phyloP scores from a whole-genome alignment of 2,888 invertebrate species.

The Venustoraphidia nigricollis region DNA sequence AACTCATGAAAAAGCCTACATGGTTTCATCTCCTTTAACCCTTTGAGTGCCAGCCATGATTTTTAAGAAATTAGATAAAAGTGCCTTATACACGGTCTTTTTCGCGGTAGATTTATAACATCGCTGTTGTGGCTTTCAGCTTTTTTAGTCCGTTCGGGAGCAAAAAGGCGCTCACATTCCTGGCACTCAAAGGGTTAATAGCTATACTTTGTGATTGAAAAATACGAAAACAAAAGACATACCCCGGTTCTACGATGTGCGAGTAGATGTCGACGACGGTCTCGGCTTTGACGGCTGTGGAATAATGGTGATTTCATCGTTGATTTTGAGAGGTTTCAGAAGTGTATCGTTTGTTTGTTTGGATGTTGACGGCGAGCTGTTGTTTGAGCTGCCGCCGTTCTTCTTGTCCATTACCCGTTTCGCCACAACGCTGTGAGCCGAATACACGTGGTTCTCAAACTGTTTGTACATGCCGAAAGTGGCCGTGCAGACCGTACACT shows the following conservation, averaged over 20 bases:
- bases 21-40: too few species aligned
- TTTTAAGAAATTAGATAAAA: too few species aligned
- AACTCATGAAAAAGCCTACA: too few species aligned
- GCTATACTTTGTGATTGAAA: neutral
- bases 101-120: too few species aligned
- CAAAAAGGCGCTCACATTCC: too few species aligned
- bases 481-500: slow-evolving; percentile 88
- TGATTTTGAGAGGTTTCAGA: slow-evolving; percentile 69
- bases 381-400: slow-evolving; percentile 25
- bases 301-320: slow-evolving; percentile 80
- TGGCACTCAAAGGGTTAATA: too few species aligned
- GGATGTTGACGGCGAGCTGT: slow-evolving; percentile 24
- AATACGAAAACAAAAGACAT: neutral
- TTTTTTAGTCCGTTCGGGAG: too few species aligned
- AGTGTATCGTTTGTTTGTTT: slow-evolving; percentile 41
- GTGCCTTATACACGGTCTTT: too few species aligned
- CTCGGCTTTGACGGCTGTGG: slow-evolving; percentile 53
- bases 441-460: slow-evolving; percentile 87
- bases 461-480: slow-evolving; percentile 92
- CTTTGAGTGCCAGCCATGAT: too few species aligned
- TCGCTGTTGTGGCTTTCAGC: too few species aligned
- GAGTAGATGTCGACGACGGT: slow-evolving; percentile 1
- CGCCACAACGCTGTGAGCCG: slow-evolving; percentile 81
- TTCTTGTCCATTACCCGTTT: slow-evolving; percentile 73
- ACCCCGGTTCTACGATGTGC: neutral